Evolutionary conservation across 2,888 invertebrate species (phyloP).

Genomic region (Thyatira batis): DNA sequence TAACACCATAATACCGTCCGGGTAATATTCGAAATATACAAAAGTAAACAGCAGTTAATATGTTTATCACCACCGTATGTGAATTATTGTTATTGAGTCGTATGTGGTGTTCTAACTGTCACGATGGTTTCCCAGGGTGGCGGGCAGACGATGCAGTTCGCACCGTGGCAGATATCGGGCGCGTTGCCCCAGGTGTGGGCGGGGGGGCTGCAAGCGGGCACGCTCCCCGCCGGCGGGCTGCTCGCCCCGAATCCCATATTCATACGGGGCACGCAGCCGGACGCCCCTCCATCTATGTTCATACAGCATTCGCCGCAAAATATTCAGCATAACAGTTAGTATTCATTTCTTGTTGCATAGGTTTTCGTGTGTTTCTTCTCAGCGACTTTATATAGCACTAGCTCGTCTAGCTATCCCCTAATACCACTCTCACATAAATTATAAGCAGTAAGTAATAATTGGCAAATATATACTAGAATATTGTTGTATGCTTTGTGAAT

Average conservation of each 20-base stretch:
- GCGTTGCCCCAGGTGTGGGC: conserved; percentile 90
- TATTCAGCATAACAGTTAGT: conserved; percentile 75
- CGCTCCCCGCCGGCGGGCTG: conserved; percentile 84
- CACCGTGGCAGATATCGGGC: conserved; percentile 89
- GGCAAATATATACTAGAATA: too few relatives aligned
- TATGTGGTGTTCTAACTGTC: not conserved
- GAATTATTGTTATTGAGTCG: too few relatives aligned
- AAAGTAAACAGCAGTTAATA: too few relatives aligned
- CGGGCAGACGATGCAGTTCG: conserved; percentile 89
- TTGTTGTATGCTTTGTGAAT: too few relatives aligned
- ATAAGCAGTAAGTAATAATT: too few relatives aligned
- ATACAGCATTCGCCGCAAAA: conserved; percentile 89
- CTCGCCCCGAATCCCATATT: conserved; percentile 91
- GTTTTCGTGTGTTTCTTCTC: conserved; percentile 1
- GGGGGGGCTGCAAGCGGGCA: conserved; percentile 85
- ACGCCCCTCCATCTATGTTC: conserved; percentile 87
- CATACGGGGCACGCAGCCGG: conserved; percentile 90
- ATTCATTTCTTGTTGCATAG: conserved; percentile 22
- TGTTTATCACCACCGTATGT: too few relatives aligned
- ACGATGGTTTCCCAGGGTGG: conserved; percentile 66
- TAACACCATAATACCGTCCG: too few relatives aligned
- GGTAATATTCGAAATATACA: too few relatives aligned
- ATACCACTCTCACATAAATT: too few relatives aligned
- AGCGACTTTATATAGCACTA: too few relatives aligned
- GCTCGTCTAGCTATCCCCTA: too few relatives aligned